phyloP scores from a whole-genome alignment of 92 coral and sea anemone species.

The Phenganax stokvisi region DNA sequence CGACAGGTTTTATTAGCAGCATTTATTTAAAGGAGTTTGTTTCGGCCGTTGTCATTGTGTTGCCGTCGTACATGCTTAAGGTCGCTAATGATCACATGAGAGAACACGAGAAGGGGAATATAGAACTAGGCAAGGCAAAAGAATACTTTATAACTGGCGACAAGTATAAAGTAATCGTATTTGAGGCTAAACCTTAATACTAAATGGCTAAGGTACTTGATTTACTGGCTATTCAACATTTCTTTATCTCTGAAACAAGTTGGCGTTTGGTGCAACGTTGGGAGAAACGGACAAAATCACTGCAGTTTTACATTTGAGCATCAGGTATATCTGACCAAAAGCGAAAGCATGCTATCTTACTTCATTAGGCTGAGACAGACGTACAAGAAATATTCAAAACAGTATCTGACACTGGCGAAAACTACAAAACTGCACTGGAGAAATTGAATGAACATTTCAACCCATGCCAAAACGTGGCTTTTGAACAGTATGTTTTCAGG shows the following conservation, averaged over 20 bases:
- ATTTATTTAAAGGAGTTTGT: no score
- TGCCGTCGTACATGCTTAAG: no score
- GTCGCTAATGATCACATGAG: no score
- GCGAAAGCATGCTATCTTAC: constrained; percentile 3
- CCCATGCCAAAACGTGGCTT: not conserved
- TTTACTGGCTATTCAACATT: no score
- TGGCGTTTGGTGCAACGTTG: no score
- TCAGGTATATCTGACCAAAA: constrained; percentile 4
- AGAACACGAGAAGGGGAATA: no score
- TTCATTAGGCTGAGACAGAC: not conserved
- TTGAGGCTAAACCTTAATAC: no score
- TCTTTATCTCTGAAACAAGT: no score
- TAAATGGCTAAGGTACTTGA: no score
- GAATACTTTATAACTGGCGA: not conserved
- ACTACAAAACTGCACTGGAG: not conserved
- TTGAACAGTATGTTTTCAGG: constrained; percentile 7
- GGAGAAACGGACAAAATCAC: no score
- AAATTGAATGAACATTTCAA: constrained; percentile 8
- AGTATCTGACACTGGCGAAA: not conserved
- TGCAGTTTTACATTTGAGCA: not conserved
- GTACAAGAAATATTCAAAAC: not conserved
- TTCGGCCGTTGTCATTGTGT: no score
- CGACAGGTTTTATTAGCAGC: no score
- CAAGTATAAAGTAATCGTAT: not conserved
- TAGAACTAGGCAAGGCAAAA: not conserved